A percentile compares a stretch with the other conserved stretches of the same genome.
Evolutionary conservation across 2,113 vertebrate species (phyloP).

Genomic region (Hylia prasina): DNA sequence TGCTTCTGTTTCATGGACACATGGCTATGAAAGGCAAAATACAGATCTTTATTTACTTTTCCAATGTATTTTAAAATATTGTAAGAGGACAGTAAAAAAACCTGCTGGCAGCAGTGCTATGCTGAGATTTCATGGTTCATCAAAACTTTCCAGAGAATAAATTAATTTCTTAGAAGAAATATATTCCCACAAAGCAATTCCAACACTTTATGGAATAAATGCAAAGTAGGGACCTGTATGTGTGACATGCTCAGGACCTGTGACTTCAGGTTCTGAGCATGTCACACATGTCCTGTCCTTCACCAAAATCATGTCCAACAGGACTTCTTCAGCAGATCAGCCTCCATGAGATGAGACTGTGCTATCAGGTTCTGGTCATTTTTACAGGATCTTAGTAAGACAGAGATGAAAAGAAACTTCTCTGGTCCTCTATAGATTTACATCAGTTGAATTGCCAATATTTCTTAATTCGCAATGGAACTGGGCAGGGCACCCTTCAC

Average conservation of each 20-base stretch:
- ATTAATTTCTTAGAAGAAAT: not conserved
- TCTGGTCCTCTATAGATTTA: slow-evolving; percentile 73
- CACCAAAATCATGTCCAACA: not conserved
- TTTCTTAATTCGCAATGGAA: slow-evolving; percentile 69
- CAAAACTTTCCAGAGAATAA: not conserved
- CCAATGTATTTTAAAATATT: not conserved
- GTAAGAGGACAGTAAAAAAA: not conserved
- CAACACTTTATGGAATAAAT: not conserved
- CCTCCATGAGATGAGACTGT: slow-evolving; percentile 39
- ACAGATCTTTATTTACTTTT: not conserved
- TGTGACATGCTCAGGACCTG: not conserved
- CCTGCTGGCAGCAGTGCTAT: not conserved
- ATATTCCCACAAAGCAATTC: not conserved
- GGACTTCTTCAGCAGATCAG: slow-evolving; percentile 5
- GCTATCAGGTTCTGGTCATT: slow-evolving; percentile 68
- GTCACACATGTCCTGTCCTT: too few relatives aligned
- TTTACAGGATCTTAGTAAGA: slow-evolving; percentile 69
- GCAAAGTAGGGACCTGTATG: not conserved
- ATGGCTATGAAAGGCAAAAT: not conserved
- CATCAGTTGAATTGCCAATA: slow-evolving; percentile 73
- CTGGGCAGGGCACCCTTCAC: slow-evolving; percentile 59
- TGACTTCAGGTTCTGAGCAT: too few relatives aligned
- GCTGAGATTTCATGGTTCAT: not conserved
- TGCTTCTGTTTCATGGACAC: not conserved
- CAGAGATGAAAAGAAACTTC: slow-evolving; percentile 76